phyloP scores from a whole-genome alignment of 2,113 vertebrate species.

The Crotalus helleri region DNA sequence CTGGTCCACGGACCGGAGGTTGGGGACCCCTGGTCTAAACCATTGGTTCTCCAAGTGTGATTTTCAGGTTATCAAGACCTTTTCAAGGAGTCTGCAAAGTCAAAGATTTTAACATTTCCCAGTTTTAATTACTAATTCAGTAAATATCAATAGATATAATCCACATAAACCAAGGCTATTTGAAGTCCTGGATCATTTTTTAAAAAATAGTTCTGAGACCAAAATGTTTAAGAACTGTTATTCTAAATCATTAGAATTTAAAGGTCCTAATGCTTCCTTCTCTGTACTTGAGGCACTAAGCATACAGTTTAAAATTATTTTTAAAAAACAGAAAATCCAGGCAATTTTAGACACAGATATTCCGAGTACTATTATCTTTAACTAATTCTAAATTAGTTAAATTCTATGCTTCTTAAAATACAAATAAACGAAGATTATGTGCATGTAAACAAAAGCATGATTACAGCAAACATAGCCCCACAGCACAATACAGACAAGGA shows the following conservation, averaged over 20 bases:
- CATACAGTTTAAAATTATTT: neutral
- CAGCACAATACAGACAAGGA: neutral
- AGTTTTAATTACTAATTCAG: neutral
- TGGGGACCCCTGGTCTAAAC: neutral
- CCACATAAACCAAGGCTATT: neutral
- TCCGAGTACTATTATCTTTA: neutral
- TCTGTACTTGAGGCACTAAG: neutral
- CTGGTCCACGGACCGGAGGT: no score
- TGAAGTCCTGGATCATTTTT: neutral
- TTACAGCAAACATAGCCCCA: neutral
- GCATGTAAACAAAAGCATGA: neutral
- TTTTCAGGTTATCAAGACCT: neutral
- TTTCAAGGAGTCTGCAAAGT: neutral
- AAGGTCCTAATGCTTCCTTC: neutral
- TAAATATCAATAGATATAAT: neutral
- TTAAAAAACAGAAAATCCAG: fast-evolving
- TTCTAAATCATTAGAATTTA: neutral
- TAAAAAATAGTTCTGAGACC: neutral
- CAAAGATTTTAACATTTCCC: neutral
- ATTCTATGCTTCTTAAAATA: neutral
- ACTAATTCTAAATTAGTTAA: neutral
- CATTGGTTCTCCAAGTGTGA: neutral
- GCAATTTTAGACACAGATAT: neutral
- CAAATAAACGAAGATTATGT: neutral
- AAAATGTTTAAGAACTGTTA: neutral